Percentiles rank a stretch among this genome's conserved stretches.
Evolutionary conservation across 1,140 invertebrate genomes (phyloP).

Genomic region (Monochamus saltuarius): DNA sequence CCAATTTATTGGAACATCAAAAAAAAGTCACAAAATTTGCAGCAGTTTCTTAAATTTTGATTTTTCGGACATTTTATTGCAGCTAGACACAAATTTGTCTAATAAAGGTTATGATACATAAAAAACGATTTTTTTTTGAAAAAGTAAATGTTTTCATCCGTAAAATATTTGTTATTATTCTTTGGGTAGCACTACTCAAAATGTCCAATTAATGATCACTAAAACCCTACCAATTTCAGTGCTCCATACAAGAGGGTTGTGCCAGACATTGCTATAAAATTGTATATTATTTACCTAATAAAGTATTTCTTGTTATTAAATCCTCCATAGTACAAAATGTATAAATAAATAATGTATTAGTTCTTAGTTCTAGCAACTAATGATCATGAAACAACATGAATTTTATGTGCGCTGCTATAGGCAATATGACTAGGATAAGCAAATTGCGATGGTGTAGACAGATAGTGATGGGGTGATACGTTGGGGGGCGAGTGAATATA

Average conservation of each 20-base stretch:
- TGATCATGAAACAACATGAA: slow-evolving; percentile 9
- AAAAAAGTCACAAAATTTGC: too few species aligned
- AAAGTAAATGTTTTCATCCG: too few species aligned
- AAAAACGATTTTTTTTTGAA: too few species aligned
- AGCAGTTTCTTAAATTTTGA: too few species aligned
- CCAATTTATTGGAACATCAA: too few species aligned
- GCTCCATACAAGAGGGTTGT: slow-evolving; percentile 38
- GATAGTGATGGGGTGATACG: slow-evolving; percentile 3
- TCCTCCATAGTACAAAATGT: slow-evolving; percentile 39
- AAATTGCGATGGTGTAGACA: slow-evolving; percentile 48
- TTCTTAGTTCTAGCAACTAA: slow-evolving; percentile 35
- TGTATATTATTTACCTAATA: slow-evolving; percentile 41
- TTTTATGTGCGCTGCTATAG: slow-evolving; percentile 31
- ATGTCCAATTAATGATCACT: slow-evolving; percentile 3
- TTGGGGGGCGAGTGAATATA: slow-evolving; percentile 17
- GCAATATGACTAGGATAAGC: slow-evolving; percentile 37
- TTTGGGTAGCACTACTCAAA: background rate
- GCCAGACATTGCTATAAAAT: slow-evolving; percentile 31
- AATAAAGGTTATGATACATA: too few species aligned
- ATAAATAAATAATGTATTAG: slow-evolving; percentile 42
- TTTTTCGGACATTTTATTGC: too few species aligned
- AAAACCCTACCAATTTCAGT: slow-evolving; percentile 31
- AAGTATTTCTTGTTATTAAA: slow-evolving; percentile 38
- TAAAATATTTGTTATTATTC: too few species aligned
- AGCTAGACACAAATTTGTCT: too few species aligned